A percentile compares a stretch with the other conserved stretches of the same genome.
These are phyloP conservation scores for Onychomys torridus DNA, from an alignment of 2,797 vertebrate species.

Conservation along the genomic window DNA sequence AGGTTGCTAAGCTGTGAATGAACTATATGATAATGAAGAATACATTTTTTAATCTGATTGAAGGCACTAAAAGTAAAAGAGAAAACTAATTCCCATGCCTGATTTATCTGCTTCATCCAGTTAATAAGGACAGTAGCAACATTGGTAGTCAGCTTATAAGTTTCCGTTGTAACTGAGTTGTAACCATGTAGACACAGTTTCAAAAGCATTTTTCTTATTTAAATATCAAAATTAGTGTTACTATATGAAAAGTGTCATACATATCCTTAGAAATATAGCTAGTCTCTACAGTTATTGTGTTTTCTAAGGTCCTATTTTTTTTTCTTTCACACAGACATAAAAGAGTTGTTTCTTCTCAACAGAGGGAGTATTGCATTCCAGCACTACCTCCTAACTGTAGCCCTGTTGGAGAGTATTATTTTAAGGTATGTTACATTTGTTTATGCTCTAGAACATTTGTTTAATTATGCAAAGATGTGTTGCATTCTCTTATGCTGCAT, in stretches of 20 bases:
- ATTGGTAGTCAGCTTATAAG: background rate
- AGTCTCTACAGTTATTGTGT: background rate
- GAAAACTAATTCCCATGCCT: slow-evolving; percentile 5
- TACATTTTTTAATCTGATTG: background rate
- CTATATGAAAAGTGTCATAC: background rate
- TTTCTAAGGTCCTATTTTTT: background rate
- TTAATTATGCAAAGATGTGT: too few relatives aligned
- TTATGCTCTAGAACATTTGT: too few relatives aligned
- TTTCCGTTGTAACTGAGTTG: background rate
- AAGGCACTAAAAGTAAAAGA: slow-evolving; percentile 23
- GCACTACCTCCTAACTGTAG: background rate
- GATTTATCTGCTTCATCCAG: background rate
- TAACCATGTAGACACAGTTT: background rate
- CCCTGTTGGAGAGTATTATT: too few relatives aligned
- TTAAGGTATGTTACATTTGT: too few relatives aligned
- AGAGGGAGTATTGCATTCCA: background rate
- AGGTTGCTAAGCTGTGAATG: slow-evolving; percentile 21
- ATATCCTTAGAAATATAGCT: background rate
- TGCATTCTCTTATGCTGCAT: too few relatives aligned
- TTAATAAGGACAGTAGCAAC: background rate
- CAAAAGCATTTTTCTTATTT: slow-evolving; percentile 9
- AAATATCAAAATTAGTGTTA: slow-evolving; percentile 29
- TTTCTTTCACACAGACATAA: background rate
- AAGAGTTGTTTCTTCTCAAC: background rate
- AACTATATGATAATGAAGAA: slow-evolving; percentile 11